A percentile compares a stretch with the other conserved stretches of the same genome.
These are phyloP conservation scores for Pygoscelis antarcticus DNA, from an alignment of 2,113 vertebrate species.

Conservation along the genomic window DNA sequence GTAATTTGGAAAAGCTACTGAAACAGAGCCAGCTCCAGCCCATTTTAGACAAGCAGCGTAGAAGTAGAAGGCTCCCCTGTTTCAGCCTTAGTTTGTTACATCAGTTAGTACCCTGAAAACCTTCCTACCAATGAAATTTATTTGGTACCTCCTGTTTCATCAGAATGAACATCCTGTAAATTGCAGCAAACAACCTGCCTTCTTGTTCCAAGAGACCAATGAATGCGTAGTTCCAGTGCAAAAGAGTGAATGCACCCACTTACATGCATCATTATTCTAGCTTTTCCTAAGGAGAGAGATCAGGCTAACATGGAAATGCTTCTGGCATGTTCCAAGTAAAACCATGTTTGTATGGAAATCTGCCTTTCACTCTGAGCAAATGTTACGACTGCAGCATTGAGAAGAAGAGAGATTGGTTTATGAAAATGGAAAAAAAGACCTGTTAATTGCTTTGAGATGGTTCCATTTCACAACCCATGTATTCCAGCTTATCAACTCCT, in stretches of 20 bases:
- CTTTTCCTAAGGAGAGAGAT: not conserved
- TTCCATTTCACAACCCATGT: not conserved
- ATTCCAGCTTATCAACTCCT: constrained; percentile 45
- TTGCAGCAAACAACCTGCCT: not conserved
- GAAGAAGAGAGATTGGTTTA: not conserved
- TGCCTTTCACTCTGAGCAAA: constrained; percentile 49
- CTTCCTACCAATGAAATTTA: not conserved
- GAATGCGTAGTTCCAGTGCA: not conserved
- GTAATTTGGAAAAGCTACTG: not conserved
- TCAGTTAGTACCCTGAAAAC: not conserved
- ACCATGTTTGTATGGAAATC: constrained; percentile 37
- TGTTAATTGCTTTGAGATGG: constrained; percentile 38
- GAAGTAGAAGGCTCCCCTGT: not conserved
- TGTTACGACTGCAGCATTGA: constrained; percentile 47
- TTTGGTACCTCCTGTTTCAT: not conserved
- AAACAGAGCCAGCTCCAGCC: not conserved
- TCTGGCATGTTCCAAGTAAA: constrained; percentile 13
- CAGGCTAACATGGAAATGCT: not conserved
- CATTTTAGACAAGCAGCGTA: not conserved
- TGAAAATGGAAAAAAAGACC: not conserved
- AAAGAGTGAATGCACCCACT: not conserved
- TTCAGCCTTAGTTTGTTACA: not conserved
- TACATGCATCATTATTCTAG: not conserved
- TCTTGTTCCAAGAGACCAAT: not conserved
- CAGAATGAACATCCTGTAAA: not conserved